Percentiles rank a stretch among this genome's conserved stretches.
phyloP scores from a whole-genome alignment of 2,888 invertebrate species.

The Ormyrus labotus region DNA sequence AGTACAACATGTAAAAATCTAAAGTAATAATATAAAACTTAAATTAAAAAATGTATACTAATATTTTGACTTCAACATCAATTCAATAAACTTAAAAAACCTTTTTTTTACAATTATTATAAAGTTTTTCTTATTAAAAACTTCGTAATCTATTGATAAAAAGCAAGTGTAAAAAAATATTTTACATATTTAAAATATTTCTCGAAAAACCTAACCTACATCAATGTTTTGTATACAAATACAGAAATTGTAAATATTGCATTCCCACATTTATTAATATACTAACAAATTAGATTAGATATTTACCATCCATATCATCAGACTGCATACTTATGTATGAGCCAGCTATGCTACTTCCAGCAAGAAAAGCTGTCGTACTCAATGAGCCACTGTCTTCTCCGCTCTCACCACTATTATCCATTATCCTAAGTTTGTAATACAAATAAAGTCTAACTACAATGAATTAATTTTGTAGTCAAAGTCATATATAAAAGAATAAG shows the following conservation, averaged over 20 bases:
- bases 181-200: too few relatives aligned
- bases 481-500: not conserved
- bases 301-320: conserved; percentile 71
- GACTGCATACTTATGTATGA: conserved; percentile 73
- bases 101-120: too few relatives aligned
- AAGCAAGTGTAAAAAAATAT: too few relatives aligned
- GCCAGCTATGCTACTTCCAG: conserved; percentile 66
- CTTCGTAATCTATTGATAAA: too few relatives aligned
- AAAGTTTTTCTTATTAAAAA: too few relatives aligned
- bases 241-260: not conserved
- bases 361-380: conserved; percentile 67
- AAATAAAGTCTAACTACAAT: not conserved
- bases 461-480: not conserved
- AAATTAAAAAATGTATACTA: not conserved
- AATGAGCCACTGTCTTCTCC: conserved; percentile 74
- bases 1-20: not conserved
- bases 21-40: not conserved
- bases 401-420: conserved; percentile 74
- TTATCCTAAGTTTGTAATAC: conserved; percentile 51
- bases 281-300: conserved; percentile 6
- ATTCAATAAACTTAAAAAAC: too few relatives aligned
- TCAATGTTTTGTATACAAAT: not conserved
- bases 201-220: too few relatives aligned
- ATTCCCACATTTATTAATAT: not conserved
- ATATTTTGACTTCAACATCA: too few relatives aligned